These are phyloP conservation scores for Chironomus tepperi DNA, from an alignment of 1,140 invertebrate species.

Conservation along the genomic window DNA sequence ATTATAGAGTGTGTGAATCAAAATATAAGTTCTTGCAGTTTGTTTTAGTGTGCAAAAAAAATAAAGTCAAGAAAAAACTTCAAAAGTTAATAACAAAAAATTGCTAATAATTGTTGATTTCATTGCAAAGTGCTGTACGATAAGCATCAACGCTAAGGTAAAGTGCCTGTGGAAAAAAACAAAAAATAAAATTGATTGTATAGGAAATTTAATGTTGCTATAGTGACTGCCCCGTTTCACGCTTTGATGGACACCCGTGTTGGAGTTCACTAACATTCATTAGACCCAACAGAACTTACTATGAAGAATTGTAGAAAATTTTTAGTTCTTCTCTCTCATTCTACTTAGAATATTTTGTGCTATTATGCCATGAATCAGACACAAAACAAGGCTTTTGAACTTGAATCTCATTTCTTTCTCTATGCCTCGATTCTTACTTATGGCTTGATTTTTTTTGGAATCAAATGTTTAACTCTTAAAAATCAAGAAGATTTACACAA, in stretches of 20 bases:
- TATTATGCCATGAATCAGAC: too few species aligned
- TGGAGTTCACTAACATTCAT: neutral
- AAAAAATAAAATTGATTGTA: neutral
- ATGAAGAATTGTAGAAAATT: too few species aligned
- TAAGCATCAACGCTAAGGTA: neutral
- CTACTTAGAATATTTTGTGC: too few species aligned
- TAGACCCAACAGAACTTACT: neutral
- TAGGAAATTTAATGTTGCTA: constrained; percentile 1
- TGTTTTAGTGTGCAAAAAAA: neutral
- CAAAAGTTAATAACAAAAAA: neutral
- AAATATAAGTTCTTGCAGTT: neutral
- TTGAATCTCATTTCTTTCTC: too few species aligned
- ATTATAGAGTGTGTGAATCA: neutral
- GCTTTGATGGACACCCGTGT: constrained; percentile 10
- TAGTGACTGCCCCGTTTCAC: constrained; percentile 11
- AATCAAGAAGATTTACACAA: too few species aligned
- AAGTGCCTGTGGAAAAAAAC: neutral
- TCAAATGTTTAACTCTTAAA: too few species aligned
- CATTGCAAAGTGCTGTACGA: too few species aligned
- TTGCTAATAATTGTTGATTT: neutral
- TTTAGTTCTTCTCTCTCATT: too few species aligned
- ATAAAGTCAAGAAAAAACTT: neutral
- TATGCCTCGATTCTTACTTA: too few species aligned
- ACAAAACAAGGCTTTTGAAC: too few species aligned
- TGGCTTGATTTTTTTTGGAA: too few species aligned